Base-by-base conservation (phyloP, 2,888 invertebrate species). In the Pseudococcus jackbeardsleyi region DNA sequence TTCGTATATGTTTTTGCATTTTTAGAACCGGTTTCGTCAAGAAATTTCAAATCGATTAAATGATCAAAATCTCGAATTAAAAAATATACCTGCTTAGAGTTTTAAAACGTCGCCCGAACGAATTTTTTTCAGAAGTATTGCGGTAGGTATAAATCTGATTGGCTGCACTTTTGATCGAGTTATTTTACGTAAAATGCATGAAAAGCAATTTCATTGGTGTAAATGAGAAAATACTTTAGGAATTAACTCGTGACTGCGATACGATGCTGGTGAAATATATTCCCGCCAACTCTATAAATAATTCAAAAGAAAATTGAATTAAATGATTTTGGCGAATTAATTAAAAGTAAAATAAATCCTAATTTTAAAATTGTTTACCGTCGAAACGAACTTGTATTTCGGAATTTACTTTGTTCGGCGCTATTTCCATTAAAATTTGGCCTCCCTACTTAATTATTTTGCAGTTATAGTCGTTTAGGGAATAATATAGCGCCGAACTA, bases 391-490 rank as follows among this genome's bases (percentile, higher is more conserved):
- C 26, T 72, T 54, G 54, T 54, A 22, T 72, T 68, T 26, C 12
- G 12, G 11, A 26, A 72, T 72, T 72, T 22, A 33, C 26, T 22
- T 72, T 26, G 33, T 11, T 72, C 15, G 26, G 33, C 26, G 72
- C 54, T 54, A 17, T 26, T 72, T 72, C 15, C 33, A 72, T 22
- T 72, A 72, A 72, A 72, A 22, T 22, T 72, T 33, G 72, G 72
- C 33, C 33, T 22, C 12, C 12, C 11, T 26, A 26, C 72, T 72
- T 72, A 72, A 72, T 26, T 26, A 72, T 22, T 72, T 72, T 17
- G 72, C 33, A 72, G 72, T 72, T 72, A 72, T 72, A 72, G 72
- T 11, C 17, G 72, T 72, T 72, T 72, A 26, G 72, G 72, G 72
- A 72, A 72, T 72, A 72, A 72, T 72, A 72, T 17, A n/a, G n/a